phyloP scores from a whole-genome alignment of 2,888 invertebrate genomes.

The Timema cristinae region DNA sequence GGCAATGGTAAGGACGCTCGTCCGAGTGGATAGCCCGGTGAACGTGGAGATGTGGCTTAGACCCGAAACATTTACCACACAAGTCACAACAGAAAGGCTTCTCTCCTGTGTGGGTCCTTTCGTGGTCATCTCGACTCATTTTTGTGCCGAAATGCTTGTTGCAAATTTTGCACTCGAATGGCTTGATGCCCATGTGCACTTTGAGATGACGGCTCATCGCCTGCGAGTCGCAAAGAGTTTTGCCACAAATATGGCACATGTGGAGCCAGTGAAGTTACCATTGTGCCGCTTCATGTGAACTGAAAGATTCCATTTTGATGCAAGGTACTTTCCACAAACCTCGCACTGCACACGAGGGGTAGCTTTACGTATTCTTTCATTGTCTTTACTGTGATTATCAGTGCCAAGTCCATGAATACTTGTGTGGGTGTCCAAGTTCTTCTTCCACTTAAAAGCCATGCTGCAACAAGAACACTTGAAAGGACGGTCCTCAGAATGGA shows the following conservation, averaged over 20 bases:
- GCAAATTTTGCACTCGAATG: slow-evolving; percentile 22
- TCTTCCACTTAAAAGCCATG: slow-evolving; percentile 23
- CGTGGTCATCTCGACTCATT: slow-evolving; percentile 21
- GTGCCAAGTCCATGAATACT: not conserved
- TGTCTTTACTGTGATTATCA: not conserved
- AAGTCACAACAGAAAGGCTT: slow-evolving; percentile 18
- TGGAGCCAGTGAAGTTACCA: slow-evolving; percentile 40
- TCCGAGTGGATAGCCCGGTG: slow-evolving; percentile 35
- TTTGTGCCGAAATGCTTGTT: slow-evolving; percentile 23
- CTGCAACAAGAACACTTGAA: slow-evolving; percentile 21
- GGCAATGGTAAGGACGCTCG: slow-evolving; percentile 38
- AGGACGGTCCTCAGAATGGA: slow-evolving; percentile 25
- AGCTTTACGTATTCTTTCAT: not conserved
- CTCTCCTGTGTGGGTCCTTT: slow-evolving; percentile 26
- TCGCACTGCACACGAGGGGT: slow-evolving; percentile 13
- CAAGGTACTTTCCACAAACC: slow-evolving; percentile 13
- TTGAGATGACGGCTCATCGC: slow-evolving; percentile 22
- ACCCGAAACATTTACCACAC: slow-evolving; percentile 25
- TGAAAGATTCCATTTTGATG: slow-evolving; percentile 14
- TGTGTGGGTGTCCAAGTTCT: slow-evolving; percentile 24
- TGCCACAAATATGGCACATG: slow-evolving; percentile 48
- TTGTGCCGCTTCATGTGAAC: slow-evolving; percentile 47
- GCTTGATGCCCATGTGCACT: slow-evolving; percentile 23
- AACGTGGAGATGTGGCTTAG: slow-evolving; percentile 22
- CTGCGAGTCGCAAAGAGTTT: slow-evolving; percentile 59